phyloP scores from a whole-genome alignment of 2,113 vertebrate genomes.

The Tapirus terrestris region DNA sequence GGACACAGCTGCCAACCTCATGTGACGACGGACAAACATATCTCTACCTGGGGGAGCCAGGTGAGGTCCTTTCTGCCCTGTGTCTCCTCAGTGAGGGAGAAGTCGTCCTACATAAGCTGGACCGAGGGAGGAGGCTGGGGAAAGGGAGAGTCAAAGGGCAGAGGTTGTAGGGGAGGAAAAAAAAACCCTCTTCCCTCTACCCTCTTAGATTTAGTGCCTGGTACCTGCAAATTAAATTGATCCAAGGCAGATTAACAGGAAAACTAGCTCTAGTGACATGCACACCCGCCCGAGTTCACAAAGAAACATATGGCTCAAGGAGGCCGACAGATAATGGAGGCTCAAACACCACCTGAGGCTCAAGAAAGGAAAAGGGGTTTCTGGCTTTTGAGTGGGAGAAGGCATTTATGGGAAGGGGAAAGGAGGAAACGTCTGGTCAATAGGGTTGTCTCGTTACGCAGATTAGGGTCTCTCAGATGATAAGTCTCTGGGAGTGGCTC shows the following conservation, averaged over 20 bases:
- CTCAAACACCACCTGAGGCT: too few relatives aligned
- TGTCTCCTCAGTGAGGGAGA: too few relatives aligned
- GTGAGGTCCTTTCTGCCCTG: too few relatives aligned
- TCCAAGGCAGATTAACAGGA: accelerated
- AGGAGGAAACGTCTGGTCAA: background rate
- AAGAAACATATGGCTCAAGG: background rate
- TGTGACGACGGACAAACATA: background rate
- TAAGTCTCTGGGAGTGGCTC: background rate
- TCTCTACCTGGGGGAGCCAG: too few relatives aligned
- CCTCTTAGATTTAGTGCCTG: background rate
- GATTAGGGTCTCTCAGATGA: background rate
- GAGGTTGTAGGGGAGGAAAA: too few relatives aligned
- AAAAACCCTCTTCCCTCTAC: background rate
- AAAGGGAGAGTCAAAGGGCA: background rate
- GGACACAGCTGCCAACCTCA: background rate
- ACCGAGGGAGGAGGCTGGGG: background rate
- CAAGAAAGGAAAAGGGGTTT: too few relatives aligned
- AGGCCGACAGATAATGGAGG: accelerated
- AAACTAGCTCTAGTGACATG: too few relatives aligned
- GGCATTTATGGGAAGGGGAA: too few relatives aligned
- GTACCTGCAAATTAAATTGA: background rate
- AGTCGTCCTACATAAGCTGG: background rate
- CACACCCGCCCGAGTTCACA: accelerated
- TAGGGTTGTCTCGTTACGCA: accelerated
- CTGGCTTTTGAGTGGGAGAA: too few relatives aligned